These are phyloP conservation scores for Nephrotoma flavescens DNA, from an alignment of 2,888 invertebrate genomes.

Conservation along the genomic window DNA sequence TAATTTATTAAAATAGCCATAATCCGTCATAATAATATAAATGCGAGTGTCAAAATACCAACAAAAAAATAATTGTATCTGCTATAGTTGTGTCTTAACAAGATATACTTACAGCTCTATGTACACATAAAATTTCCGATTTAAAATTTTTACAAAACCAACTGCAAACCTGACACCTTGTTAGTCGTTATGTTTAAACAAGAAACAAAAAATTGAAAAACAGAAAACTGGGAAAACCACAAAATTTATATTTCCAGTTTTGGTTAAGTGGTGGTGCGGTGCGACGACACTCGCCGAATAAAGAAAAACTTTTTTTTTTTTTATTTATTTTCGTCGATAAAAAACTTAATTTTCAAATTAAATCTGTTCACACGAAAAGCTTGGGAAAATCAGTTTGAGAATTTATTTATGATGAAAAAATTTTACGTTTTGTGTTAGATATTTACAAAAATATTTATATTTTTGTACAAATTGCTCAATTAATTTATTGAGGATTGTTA, in stretches of 20 bases:
- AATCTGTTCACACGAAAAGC: background rate
- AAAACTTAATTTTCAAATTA: background rate
- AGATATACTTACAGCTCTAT: background rate
- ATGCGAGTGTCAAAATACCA: background rate
- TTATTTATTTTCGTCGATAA: background rate
- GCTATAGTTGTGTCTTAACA: background rate
- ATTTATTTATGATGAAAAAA: background rate
- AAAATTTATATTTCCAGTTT: background rate
- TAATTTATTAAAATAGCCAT: background rate
- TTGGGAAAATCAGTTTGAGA: background rate
- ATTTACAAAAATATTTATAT: background rate
- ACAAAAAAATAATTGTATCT: background rate
- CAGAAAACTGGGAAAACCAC: background rate
- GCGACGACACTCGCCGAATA: background rate
- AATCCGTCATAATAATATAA: background rate
- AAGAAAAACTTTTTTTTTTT: background rate
- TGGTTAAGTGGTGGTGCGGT: background rate
- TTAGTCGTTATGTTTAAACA: background rate
- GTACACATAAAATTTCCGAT: background rate
- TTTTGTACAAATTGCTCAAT: background rate
- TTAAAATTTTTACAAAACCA: background rate
- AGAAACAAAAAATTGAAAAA: background rate
- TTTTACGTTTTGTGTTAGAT: background rate
- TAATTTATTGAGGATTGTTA: background rate
- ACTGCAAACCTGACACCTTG: background rate